phyloP scores from a whole-genome alignment of 1,140 invertebrate genomes.

The Drosophila bocki region DNA sequence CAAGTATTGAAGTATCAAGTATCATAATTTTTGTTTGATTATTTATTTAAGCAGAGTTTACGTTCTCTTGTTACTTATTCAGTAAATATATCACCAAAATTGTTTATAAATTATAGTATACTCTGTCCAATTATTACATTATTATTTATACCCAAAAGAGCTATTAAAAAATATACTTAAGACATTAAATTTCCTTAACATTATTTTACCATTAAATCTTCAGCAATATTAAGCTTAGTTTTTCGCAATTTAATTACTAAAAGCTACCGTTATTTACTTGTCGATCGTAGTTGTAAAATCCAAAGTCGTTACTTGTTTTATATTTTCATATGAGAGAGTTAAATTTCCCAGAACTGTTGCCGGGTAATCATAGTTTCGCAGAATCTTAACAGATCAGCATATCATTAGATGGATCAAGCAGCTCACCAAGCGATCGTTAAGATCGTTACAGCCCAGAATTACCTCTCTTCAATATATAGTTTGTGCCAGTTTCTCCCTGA shows the following conservation, averaged over 20 bases:
- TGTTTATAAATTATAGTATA: neutral
- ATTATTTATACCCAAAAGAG: neutral
- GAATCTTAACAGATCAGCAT: constrained; percentile 22
- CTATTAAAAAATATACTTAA: neutral
- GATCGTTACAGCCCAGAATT: constrained; percentile 22
- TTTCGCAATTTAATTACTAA: neutral
- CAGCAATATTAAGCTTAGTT: neutral
- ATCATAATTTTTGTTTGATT: neutral
- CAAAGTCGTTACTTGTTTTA: constrained; percentile 2
- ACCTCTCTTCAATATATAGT: constrained; percentile 15
- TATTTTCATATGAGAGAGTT: neutral
- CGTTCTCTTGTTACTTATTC: neutral
- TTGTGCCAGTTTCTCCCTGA: constrained; percentile 18
- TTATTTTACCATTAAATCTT: neutral
- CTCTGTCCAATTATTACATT: neutral
- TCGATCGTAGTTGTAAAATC: neutral
- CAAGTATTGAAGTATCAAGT: neutral
- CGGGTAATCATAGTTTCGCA: constrained; percentile 2
- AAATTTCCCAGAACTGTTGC: neutral
- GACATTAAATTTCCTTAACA: neutral
- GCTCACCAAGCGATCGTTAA: constrained; percentile 22
- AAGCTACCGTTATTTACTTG: neutral
- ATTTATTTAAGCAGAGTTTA: neutral
- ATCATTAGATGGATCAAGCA: constrained; percentile 9
- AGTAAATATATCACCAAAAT: neutral